A percentile compares a stretch with the other conserved stretches of the same genome.
These are phyloP conservation scores for Neoscelio sp. DNA, from an alignment of 2,888 invertebrate species.

Conservation along the genomic window DNA sequence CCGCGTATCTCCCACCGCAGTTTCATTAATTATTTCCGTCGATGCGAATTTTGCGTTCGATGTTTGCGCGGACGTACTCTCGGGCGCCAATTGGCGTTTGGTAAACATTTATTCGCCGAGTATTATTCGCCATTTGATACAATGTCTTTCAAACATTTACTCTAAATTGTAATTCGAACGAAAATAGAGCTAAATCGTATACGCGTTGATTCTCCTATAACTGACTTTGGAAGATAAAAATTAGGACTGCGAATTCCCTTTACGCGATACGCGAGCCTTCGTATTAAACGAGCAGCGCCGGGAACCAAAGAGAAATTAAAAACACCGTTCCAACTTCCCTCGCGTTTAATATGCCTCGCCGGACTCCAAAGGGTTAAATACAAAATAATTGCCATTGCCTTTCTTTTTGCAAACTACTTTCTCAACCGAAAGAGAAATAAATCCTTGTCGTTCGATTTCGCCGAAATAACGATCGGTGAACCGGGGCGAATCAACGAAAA, in stretches of 20 bases:
- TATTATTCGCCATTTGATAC: slow-evolving; percentile 31
- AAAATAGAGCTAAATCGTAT: too few species aligned
- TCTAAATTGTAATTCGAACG: slow-evolving; percentile 29
- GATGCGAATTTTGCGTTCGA: slow-evolving; percentile 12
- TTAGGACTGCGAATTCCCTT: slow-evolving; percentile 2
- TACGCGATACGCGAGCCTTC: too few species aligned
- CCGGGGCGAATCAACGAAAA: too few species aligned
- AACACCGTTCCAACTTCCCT: too few species aligned
- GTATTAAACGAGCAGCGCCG: too few species aligned
- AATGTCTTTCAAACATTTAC: neutral
- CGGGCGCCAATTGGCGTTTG: slow-evolving; percentile 30
- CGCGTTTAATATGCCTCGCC: too few species aligned
- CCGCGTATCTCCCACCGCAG: slow-evolving; percentile 37
- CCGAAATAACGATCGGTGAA: too few species aligned
- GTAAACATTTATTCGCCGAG: slow-evolving; percentile 41
- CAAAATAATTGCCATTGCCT: too few species aligned
- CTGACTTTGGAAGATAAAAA: neutral
- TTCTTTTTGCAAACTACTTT: too few species aligned
- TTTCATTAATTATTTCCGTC: slow-evolving; percentile 65
- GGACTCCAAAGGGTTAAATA: too few species aligned
- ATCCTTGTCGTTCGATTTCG: neutral
- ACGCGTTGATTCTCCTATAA: neutral
- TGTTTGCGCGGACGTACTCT: slow-evolving; percentile 15
- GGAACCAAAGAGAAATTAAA: too few species aligned
- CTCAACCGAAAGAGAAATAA: too few species aligned